Percentiles rank a stretch among this genome's conserved stretches.
Conservation (phyloP, 2,797 vertebrate species). For the Brotula barbata region DNA sequence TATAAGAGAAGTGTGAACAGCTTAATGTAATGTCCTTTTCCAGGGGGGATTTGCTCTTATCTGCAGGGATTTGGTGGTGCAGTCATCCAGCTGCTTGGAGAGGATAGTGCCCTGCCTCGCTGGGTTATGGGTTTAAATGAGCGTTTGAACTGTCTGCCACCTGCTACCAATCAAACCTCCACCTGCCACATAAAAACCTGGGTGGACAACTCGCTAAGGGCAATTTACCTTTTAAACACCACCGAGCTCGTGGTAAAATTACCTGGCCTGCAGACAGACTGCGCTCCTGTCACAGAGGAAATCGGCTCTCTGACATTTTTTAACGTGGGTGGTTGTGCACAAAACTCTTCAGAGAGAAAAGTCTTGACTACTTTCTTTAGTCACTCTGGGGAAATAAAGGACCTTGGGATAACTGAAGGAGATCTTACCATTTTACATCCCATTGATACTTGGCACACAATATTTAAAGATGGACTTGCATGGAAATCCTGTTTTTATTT, state of each 20-base stretch:
- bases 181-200: slow-evolving; percentile 71
- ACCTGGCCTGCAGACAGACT: slow-evolving; percentile 30
- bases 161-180: slow-evolving; percentile 69
- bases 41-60: neutral
- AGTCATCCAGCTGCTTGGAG: slow-evolving; percentile 23
- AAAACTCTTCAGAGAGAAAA: neutral
- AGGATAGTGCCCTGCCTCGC: slow-evolving; percentile 16
- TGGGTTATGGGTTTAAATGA: slow-evolving; percentile 28
- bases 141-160: slow-evolving; percentile 52
- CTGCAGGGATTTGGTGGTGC: slow-evolving; percentile 11
- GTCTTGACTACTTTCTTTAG: too few species aligned
- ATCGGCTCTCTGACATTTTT: slow-evolving; percentile 1
- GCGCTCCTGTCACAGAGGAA: slow-evolving; percentile 7
- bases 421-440: too few species aligned
- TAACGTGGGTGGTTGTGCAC: neutral
- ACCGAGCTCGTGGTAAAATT: slow-evolving; percentile 44
- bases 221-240: slow-evolving; percentile 46
- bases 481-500: too few species aligned
- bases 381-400: too few species aligned
- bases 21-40: neutral
- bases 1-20: neutral
- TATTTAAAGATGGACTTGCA: too few species aligned
- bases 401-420: too few species aligned
- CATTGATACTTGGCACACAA: too few species aligned
- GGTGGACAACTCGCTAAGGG: slow-evolving; percentile 41